Base-by-base conservation (phyloP, 2,888 invertebrate species). In the Trichogramma dendrolimi region DNA sequence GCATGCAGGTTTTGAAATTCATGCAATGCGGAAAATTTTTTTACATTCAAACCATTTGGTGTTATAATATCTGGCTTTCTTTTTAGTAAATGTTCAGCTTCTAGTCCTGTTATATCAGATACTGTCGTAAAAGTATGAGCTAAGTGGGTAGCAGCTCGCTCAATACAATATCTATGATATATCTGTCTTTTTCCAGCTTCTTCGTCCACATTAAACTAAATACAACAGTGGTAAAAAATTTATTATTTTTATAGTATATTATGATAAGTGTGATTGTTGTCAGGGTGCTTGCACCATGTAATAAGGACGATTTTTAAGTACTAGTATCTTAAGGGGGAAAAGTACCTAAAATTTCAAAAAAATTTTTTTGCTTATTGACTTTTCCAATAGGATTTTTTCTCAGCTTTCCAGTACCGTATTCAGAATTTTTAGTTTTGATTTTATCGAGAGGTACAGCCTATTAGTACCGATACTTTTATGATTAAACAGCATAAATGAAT, bases 1-100 rank as follows among this genome's bases (percentile, higher is more conserved):
- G 99, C 98, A 81, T 99, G 99, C 40, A 98, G 82, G 80, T 99
- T 99, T 81, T 99, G 99, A 78, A 99, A 99, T 82, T 99, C 99
- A 80, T 99, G 99, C 6, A 99, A 81, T 0, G 99, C 99, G 0
- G 96, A 94, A 80, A 98, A 99, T 78, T 98, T 98, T 79, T 96
- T 95, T 0, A 99, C 98, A 80, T 99, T 99, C 58, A 99, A 81
- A 0, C 99, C 99, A 78, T 99, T 99, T 0, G 99, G 99, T 0
- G 98, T 97, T 56, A 99, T 95, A 38, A 98, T 86, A 79, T 99
- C 98, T 0, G 94, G 87, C 72, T 92, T 92, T 5, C 97, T 84
- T 77, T 95, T 94, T 0, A 99, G 83, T 51, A 99, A 85, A 82
- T 97, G 92, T 79, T 99, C 94, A 0, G 97, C 90, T 81, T 99